Percentiles rank a stretch among this genome's conserved stretches.
Evolutionary conservation across 1,140 invertebrate genomes (phyloP).

Genomic region (Hyphantria cunea): DNA sequence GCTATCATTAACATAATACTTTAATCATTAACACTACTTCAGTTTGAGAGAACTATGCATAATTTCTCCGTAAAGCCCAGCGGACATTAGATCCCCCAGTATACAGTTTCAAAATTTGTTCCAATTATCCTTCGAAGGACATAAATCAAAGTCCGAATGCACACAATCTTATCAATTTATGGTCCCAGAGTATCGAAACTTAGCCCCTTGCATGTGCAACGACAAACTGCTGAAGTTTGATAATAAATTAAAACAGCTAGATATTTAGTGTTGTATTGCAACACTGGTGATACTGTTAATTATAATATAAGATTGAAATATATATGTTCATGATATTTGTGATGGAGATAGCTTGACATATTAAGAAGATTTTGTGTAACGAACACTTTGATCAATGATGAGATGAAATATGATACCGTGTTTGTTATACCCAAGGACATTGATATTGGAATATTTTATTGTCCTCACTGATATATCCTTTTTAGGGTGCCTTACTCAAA

Average conservation of each 20-base stretch:
- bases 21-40: no score
- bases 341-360: no score
- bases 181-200: constrained; percentile 65
- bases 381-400: no score
- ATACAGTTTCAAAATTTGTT: constrained; percentile 25
- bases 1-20: no score
- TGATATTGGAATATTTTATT: no score
- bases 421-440: no score
- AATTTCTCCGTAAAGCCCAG: not conserved
- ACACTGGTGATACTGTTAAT: constrained; percentile 8
- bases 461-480: no score
- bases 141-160: constrained; percentile 30
- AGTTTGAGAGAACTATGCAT: no score
- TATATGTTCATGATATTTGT: no score
- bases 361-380: no score
- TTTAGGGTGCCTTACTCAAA: no score
- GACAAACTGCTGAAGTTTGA: constrained; percentile 59
- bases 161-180: constrained; percentile 39
- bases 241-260: constrained; percentile 64
- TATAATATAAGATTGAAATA: not conserved
- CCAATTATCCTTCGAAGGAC: constrained; percentile 22
- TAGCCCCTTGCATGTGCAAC: constrained; percentile 48
- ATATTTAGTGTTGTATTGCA: constrained; percentile 24
- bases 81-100: not conserved
- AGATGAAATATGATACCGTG: no score